These are phyloP conservation scores for Palloptera scutellata DNA, from an alignment of 2,888 invertebrate species.

Conservation along the genomic window DNA sequence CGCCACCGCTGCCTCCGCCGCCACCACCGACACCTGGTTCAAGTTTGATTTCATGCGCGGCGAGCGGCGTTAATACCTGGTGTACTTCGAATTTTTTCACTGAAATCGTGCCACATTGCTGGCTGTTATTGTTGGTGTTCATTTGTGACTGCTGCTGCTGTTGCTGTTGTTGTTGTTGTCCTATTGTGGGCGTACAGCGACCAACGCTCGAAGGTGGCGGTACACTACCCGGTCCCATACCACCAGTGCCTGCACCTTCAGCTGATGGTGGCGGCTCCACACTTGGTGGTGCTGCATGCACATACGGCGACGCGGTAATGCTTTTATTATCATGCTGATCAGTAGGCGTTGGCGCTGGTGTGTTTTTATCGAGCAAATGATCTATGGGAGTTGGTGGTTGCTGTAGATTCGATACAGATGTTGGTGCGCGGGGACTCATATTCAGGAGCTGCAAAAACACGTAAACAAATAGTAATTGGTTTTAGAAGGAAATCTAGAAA, in stretches of 20 bases:
- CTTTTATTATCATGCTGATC: slow-evolving; percentile 64
- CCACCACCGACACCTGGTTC: slow-evolving; percentile 41
- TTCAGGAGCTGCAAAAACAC: slow-evolving; percentile 51
- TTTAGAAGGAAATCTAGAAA: background rate
- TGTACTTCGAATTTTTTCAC: slow-evolving; percentile 59
- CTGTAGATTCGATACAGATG: slow-evolving; percentile 63
- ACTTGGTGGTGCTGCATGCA: slow-evolving; percentile 61
- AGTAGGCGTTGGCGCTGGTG: slow-evolving; percentile 64
- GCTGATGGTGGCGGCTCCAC: slow-evolving; percentile 60
- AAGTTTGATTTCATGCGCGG: slow-evolving; percentile 41
- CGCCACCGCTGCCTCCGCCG: slow-evolving; percentile 31
- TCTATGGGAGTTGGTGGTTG: slow-evolving; percentile 65
- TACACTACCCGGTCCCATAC: slow-evolving; percentile 48
- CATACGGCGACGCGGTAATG: slow-evolving; percentile 63
- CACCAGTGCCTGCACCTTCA: slow-evolving; percentile 44
- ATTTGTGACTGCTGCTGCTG: slow-evolving; percentile 32
- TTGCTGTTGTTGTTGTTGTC: slow-evolving; percentile 36
- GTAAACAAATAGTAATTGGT: background rate
- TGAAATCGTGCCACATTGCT: slow-evolving; percentile 56
- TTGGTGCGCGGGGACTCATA: slow-evolving; percentile 71
- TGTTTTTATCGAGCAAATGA: slow-evolving; percentile 62
- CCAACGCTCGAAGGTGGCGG: slow-evolving; percentile 51
- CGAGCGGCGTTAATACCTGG: slow-evolving; percentile 38
- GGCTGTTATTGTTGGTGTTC: slow-evolving; percentile 20
- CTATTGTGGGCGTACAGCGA: slow-evolving; percentile 49